phyloP scores from a whole-genome alignment of 2,888 invertebrate genomes.

The Cryptops parisi region DNA sequence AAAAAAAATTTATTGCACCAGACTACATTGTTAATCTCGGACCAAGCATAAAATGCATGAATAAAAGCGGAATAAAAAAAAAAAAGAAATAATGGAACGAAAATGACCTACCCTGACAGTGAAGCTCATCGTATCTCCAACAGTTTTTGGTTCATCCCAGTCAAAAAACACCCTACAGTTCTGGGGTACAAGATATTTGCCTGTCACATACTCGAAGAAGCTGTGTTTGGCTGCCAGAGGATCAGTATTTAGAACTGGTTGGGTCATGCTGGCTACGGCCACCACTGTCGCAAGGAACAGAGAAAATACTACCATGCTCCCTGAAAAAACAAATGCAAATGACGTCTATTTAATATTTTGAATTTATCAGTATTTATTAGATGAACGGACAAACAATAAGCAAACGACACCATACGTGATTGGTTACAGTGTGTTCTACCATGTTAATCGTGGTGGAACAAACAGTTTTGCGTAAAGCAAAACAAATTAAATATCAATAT shows the following conservation, averaged over 20 bases:
- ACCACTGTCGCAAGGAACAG: constrained; percentile 78
- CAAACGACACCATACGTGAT: too few relatives aligned
- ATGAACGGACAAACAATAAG: neutral
- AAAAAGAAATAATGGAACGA: neutral
- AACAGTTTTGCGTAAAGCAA: too few relatives aligned
- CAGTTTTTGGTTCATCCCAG: constrained; percentile 77
- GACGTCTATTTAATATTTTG: too few relatives aligned
- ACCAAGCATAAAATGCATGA: too few relatives aligned
- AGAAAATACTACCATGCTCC: constrained; percentile 78
- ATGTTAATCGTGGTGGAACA: too few relatives aligned
- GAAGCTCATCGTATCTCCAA: constrained; percentile 84
- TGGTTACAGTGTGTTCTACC: too few relatives aligned
- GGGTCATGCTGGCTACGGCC: constrained; percentile 79
- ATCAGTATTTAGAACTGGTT: constrained; percentile 75
- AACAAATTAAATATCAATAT: too few relatives aligned
- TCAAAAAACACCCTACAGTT: constrained; percentile 78
- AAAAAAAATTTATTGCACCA: too few relatives aligned
- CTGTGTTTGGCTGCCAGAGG: constrained; percentile 56
- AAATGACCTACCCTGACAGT: constrained; percentile 45
- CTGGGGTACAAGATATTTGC: constrained; percentile 74
- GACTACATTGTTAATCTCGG: too few relatives aligned
- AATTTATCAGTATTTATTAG: too few relatives aligned
- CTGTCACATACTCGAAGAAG: constrained; percentile 76
- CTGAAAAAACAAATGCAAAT: constrained; percentile 32
- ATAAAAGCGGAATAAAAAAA: too few relatives aligned